Evolutionary conservation across 1,140 invertebrate genomes (phyloP).

Genomic region (Belonocnema kinseyi): DNA sequence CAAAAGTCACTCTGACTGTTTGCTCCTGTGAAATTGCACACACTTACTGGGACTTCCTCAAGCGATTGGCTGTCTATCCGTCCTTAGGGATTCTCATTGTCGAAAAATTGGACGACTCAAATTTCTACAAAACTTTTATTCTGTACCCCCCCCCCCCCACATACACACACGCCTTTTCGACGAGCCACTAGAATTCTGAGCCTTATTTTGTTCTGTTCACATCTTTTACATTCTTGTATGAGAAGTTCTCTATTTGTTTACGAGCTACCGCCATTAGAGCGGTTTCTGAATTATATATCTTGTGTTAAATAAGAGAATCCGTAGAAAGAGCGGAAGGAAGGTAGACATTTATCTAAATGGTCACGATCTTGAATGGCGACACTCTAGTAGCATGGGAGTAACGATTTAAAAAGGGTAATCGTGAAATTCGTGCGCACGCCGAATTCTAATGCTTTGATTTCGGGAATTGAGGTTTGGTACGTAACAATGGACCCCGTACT

Average conservation of each 20-base stretch:
- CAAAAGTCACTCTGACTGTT: background rate
- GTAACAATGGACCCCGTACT: too few species aligned
- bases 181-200: background rate
- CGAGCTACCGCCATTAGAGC: slow-evolving; percentile 4
- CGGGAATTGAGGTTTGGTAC: background rate
- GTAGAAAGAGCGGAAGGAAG: background rate
- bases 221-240: slow-evolving; percentile 9
- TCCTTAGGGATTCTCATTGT: background rate
- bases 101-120: background rate
- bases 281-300: background rate
- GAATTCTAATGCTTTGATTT: slow-evolving; percentile 18
- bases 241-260: background rate
- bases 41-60: background rate
- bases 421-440: background rate
- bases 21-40: background rate
- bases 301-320: slow-evolving; percentile 18
- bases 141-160: background rate
- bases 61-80: background rate
- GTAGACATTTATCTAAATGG: slow-evolving; percentile 10
- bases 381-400: background rate
- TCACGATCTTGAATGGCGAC: slow-evolving; percentile 23
- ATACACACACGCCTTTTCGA: too few species aligned
- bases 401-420: background rate
- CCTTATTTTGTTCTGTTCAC: background rate
- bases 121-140: background rate